Percentiles rank a stretch among this genome's conserved stretches.
phyloP scores from a whole-genome alignment of 2,888 invertebrate species.

The Drosophila paranaensis region DNA sequence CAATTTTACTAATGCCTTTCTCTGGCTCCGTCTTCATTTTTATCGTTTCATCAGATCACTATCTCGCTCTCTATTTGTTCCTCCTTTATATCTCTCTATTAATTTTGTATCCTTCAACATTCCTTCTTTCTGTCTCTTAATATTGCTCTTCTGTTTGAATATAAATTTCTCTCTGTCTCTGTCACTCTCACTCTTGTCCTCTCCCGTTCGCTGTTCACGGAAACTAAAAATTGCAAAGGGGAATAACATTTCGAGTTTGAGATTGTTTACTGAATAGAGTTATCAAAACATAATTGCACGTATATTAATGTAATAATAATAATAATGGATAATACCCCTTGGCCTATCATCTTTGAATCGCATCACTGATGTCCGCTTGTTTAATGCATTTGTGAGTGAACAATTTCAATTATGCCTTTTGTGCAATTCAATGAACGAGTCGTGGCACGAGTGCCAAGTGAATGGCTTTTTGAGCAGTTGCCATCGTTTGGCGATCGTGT shows the following conservation, averaged over 20 bases:
- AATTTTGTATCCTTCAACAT: no score
- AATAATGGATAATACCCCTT: neutral
- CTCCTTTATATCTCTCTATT: no score
- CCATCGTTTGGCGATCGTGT: constrained; percentile 36
- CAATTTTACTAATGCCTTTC: no score
- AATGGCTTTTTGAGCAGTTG: constrained; percentile 1
- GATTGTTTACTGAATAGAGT: constrained; percentile 34
- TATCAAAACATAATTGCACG: constrained; percentile 14
- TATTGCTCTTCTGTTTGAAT: no score
- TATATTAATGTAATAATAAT: constrained; percentile 9
- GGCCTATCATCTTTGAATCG: constrained; percentile 39
- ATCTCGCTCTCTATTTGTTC: no score
- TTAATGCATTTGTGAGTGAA: constrained; percentile 48
- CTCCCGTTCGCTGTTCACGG: neutral
- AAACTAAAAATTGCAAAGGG: neutral
- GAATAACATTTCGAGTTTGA: neutral
- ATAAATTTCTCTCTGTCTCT: no score
- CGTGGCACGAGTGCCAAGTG: constrained; percentile 17
- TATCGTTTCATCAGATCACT: no score
- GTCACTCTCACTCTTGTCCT: neutral
- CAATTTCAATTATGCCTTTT: constrained; percentile 61
- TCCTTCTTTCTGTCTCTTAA: no score
- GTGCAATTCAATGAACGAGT: constrained; percentile 46
- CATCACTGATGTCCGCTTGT: constrained; percentile 44
- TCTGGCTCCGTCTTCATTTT: no score